These are phyloP conservation scores for Phenganax stokvisi DNA, from an alignment of 92 coral and sea anemone genomes.

Conservation along the genomic window DNA sequence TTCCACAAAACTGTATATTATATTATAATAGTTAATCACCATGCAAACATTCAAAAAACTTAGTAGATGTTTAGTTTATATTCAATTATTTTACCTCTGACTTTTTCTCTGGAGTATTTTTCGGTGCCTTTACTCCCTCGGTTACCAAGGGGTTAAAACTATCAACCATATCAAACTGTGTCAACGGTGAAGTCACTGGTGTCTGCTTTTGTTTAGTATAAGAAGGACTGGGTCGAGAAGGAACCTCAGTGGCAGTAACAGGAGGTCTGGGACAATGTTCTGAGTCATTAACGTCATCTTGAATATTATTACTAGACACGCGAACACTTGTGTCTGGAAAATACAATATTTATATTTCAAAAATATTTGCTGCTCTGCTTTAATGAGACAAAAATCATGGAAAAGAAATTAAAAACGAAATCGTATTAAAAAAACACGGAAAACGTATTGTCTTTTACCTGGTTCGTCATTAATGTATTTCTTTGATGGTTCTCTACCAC, in stretches of 20 bases:
- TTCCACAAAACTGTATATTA: too few relatives aligned
- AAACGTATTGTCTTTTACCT: constrained; percentile 44
- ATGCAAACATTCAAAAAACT: too few relatives aligned
- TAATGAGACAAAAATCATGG: background rate
- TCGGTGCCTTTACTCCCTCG: constrained; percentile 17
- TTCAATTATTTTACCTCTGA: background rate
- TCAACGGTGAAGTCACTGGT: constrained; percentile 7
- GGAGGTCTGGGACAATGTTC: constrained; percentile 49
- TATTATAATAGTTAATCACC: too few relatives aligned
- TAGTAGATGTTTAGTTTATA: background rate
- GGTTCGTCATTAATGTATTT: constrained; percentile 55
- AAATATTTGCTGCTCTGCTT: background rate
- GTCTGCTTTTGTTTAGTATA: constrained; percentile 1
- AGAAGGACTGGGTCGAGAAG: constrained; percentile 80
- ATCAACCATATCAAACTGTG: constrained; percentile 10
- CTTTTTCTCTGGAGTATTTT: constrained; percentile 31
- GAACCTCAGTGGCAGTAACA: constrained; percentile 46
- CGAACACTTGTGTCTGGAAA: constrained; percentile 63
- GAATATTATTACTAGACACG: constrained; percentile 46
- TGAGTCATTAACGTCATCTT: constrained; percentile 41
- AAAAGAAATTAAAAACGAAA: background rate
- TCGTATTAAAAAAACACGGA: background rate
- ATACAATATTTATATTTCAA: background rate
- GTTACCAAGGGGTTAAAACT: constrained; percentile 30
- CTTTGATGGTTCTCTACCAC: constrained; percentile 58